Conservation (phyloP, 2,797 vertebrate genomes). For the Scarus forsteni region DNA sequence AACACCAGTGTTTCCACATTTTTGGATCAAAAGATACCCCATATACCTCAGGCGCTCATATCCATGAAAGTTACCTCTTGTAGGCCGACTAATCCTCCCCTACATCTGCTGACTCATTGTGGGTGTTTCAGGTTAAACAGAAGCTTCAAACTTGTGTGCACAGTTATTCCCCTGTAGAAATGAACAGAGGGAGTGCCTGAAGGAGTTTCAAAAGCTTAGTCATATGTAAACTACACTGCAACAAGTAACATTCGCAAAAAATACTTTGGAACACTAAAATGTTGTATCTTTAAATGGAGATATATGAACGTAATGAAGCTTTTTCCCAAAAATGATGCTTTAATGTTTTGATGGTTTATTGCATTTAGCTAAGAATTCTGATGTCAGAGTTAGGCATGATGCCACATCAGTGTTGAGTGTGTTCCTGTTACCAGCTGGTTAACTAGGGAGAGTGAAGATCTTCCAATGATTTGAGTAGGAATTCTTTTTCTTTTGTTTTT, state of each 20-base stretch:
- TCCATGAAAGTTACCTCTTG: neutral
- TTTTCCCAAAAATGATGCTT: neutral
- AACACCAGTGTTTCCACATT: neutral
- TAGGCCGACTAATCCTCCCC: neutral
- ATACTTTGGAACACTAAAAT: neutral
- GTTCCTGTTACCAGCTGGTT: no score
- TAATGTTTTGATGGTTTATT: neutral
- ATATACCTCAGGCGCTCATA: neutral
- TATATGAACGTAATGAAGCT: neutral
- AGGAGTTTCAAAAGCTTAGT: constrained; percentile 30
- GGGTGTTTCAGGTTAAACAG: constrained; percentile 19
- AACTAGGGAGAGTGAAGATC: no score
- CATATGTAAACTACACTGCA: constrained; percentile 23
- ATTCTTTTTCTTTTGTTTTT: no score
- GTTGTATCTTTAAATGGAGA: neutral
- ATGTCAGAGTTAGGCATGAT: no score
- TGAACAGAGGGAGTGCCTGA: constrained; percentile 11
- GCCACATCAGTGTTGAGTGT: no score
- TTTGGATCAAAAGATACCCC: neutral
- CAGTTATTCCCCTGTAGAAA: neutral
- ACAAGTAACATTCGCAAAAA: neutral
- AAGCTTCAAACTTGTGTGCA: neutral
- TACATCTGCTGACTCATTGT: constrained; percentile 29
- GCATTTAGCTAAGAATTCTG: no score
- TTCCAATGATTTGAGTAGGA: no score